Percentiles rank a stretch among this genome's conserved stretches.
These are phyloP conservation scores for Pteronura brasiliensis DNA, from an alignment of 2,113 vertebrate species.

Conservation along the genomic window DNA sequence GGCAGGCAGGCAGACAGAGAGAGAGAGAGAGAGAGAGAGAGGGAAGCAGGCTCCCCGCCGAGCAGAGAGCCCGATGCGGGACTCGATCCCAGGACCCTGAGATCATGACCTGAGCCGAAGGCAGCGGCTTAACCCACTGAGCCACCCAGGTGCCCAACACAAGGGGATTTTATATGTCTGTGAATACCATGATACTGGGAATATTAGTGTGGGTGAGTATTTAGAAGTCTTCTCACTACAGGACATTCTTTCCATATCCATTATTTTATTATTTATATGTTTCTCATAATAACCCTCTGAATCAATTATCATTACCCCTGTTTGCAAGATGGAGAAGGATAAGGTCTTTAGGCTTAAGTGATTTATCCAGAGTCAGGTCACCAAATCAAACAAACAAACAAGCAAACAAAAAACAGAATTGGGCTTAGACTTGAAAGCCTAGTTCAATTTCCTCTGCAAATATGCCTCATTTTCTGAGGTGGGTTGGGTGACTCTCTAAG, in stretches of 20 bases:
- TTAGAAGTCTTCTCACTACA: not conserved
- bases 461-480: not conserved
- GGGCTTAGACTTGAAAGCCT: not conserved
- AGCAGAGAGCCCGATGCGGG: too few species aligned
- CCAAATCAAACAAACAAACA: not conserved
- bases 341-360: not conserved
- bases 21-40: too few species aligned
- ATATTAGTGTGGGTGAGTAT: not conserved
- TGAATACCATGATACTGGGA: not conserved
- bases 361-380: not conserved
- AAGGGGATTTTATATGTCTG: not conserved
- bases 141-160: too few species aligned
- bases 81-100: too few species aligned
- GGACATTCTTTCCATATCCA: not conserved
- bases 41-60: too few species aligned
- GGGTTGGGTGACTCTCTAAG: not conserved
- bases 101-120: too few species aligned
- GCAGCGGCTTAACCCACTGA: too few species aligned
- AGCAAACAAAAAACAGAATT: not conserved
- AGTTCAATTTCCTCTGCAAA: not conserved
- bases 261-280: not conserved
- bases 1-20: too few species aligned
- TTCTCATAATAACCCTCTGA: not conserved
- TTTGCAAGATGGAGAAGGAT: not conserved
- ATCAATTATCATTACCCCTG: not conserved